Evolutionary conservation across 2,888 invertebrate genomes (phyloP).

Genomic region (Andrena chrysosceles): DNA sequence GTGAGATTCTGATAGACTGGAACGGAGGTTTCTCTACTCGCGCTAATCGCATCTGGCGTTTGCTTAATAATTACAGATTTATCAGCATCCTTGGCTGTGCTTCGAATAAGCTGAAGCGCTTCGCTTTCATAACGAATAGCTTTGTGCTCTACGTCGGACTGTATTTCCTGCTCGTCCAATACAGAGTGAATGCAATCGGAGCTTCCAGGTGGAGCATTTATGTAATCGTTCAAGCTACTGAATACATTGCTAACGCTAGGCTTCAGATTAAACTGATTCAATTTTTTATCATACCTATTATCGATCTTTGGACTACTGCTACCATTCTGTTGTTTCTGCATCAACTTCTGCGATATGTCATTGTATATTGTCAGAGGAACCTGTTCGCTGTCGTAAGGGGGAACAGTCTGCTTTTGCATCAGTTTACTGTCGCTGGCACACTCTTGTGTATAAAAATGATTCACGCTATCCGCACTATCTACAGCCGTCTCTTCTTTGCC

Average conservation of each 20-base stretch:
- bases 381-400: constrained; percentile 69
- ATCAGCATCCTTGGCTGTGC: constrained; percentile 21
- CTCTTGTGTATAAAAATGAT: constrained; percentile 77
- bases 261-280: constrained; percentile 82
- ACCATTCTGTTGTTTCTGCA: constrained; percentile 79
- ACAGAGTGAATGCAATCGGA: constrained; percentile 66
- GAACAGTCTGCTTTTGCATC: constrained; percentile 73
- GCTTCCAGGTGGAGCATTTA: constrained; percentile 84
- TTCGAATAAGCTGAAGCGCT: constrained; percentile 29
- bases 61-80: constrained; percentile 14
- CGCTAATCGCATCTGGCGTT: constrained; percentile 3
- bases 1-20: constrained; percentile 21
- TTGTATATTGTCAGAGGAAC: constrained; percentile 75
- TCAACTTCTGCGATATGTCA: constrained; percentile 78
- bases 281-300: constrained; percentile 80
- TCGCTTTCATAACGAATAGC: constrained; percentile 21
- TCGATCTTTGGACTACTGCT: constrained; percentile 71
- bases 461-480: constrained; percentile 71
- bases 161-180: constrained; percentile 40
- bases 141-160: constrained; percentile 35
- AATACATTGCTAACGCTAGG: constrained; percentile 88
- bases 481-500: constrained; percentile 30
- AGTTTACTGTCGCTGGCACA: constrained; percentile 69
- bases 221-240: constrained; percentile 88
- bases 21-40: constrained; percentile 15